Evolutionary conservation across 2,113 vertebrate species (phyloP), one percentile per base, ranked within the genome.

Genomic region (Menura novaehollandiae): DNA sequence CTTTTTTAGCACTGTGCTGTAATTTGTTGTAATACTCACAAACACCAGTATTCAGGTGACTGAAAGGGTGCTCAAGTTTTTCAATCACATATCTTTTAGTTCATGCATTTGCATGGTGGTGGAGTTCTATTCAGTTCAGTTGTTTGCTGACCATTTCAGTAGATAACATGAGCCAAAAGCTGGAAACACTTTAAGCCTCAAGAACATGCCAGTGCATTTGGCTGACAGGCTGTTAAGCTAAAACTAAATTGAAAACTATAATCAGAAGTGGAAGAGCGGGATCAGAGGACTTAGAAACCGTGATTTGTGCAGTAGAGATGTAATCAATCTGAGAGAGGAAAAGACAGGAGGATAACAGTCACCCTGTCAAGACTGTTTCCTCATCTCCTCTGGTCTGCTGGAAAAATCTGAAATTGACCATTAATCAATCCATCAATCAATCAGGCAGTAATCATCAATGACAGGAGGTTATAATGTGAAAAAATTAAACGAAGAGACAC

Each of bases 221-320:
- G 77, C 43, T 96, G 96, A 97, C 86, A 95, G 89, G 81, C 53
- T 87, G 86, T 69, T 92, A 95, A 94, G 77, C 75, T 95, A 95
- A 95, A 93, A 88, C 92, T 95, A 95, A 97, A 95, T 87, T 83
- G 89, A 96, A 96, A 96, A 95, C 91, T 91, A 91, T 94, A 95
- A 95, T 95, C 94, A 92, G 59, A 88, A 95, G 67, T 78, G 86
- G 64, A 95, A 93, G 46, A 91, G 44, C 3, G 60, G 60, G 64
- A 95, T 95, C 82, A 86, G 64, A 96, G 68, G 76, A 96, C 92
- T 81, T 68, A 77, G 85, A 96, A 96, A 84, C 44, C 1, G 1
- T 62, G 44, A 79, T 82, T 91, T 89, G 56, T 87, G 66, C 32
- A 78, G 83, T 26, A 81, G n/a, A 96, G 83, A 95, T 92, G 76